Conservation (phyloP, 1,140 invertebrate genomes). For the Nebria ingens region DNA sequence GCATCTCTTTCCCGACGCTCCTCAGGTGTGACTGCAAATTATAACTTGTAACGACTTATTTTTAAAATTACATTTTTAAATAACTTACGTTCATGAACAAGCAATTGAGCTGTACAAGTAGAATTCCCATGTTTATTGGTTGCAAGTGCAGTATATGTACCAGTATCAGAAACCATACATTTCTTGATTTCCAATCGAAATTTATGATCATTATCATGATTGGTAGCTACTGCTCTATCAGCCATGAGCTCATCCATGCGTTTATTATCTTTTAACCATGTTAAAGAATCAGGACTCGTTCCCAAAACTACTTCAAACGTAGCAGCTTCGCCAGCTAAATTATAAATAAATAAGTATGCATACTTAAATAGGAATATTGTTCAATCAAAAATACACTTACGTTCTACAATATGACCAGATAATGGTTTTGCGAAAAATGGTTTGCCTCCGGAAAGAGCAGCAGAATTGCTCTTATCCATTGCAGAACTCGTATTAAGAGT, state of each 20-base stretch:
- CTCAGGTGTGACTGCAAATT: conserved; percentile 52
- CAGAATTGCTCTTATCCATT: background rate
- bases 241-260: conserved; percentile 53
- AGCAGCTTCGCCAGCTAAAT: conserved; percentile 71
- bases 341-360: background rate
- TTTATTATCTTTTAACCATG: conserved; percentile 86
- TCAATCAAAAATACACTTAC: conserved; percentile 48
- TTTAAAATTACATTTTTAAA: background rate
- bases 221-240: conserved; percentile 56
- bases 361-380: background rate
- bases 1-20: conserved; percentile 61
- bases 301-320: conserved; percentile 70
- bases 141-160: conserved; percentile 86
- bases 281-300: conserved; percentile 48
- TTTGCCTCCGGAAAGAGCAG: conserved; percentile 32
- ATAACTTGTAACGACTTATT: background rate
- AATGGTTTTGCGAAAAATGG: conserved; percentile 62
- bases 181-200: conserved; percentile 70
- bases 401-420: conserved; percentile 62
- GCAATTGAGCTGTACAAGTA: conserved; percentile 71
- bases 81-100: conserved; percentile 68
- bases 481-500: conserved; percentile 3
- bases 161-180: conserved; percentile 70
- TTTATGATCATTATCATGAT: conserved; percentile 40
- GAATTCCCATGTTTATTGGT: conserved; percentile 68